Evolutionary conservation across 2,113 vertebrate genomes (phyloP).

Genomic region (Apaloderma vittatum): DNA sequence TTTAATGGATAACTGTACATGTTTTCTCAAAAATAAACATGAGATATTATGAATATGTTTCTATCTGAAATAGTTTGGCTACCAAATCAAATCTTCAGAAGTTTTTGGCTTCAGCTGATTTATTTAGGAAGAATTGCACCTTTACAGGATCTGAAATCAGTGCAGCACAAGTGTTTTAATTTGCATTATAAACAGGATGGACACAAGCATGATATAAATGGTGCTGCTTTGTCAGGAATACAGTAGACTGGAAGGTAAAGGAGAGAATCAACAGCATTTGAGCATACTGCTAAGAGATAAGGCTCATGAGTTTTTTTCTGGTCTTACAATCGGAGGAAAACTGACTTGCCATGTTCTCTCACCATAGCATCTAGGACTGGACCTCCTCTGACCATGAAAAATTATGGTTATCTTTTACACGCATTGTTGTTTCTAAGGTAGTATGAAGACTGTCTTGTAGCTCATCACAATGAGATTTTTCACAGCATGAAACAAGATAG

Average conservation of each 20-base stretch:
- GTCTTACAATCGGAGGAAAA: background rate
- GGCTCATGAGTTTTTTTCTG: background rate
- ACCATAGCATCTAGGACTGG: background rate
- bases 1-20: background rate
- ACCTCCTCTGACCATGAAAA: background rate
- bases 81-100: background rate
- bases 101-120: background rate
- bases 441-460: background rate
- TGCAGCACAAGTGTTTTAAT: background rate
- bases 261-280: background rate
- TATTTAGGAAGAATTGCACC: background rate
- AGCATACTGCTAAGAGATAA: background rate
- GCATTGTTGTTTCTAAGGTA: background rate
- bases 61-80: background rate
- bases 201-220: background rate
- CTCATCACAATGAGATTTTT: background rate
- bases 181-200: background rate
- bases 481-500: background rate
- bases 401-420: background rate
- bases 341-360: background rate
- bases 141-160: background rate
- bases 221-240: background rate
- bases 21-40: background rate
- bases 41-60: background rate
- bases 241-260: background rate